phyloP scores from a whole-genome alignment of 2,113 vertebrate species.

The Apodemus speciosus region DNA sequence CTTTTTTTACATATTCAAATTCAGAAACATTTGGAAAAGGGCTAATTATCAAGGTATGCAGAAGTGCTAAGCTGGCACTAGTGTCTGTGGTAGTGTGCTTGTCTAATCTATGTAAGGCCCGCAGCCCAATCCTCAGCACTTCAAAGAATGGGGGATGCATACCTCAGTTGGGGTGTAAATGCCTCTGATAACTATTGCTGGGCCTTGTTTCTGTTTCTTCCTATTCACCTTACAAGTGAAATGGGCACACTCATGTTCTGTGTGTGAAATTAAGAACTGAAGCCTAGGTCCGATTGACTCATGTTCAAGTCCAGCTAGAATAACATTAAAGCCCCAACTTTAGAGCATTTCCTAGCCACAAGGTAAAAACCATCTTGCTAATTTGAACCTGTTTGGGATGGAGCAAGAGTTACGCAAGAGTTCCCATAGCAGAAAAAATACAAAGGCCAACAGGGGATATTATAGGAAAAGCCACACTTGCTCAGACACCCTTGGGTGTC shows the following conservation, averaged over 20 bases:
- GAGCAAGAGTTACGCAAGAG: background rate
- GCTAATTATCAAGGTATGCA: background rate
- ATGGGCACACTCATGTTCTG: background rate
- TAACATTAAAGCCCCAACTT: background rate
- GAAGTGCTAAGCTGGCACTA: background rate
- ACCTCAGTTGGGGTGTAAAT: background rate
- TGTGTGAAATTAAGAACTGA: background rate
- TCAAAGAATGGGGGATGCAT: background rate
- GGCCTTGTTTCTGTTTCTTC: conserved; percentile 18
- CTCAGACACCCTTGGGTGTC: background rate
- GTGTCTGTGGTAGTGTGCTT: background rate
- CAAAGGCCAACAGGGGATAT: background rate
- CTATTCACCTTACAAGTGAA: background rate
- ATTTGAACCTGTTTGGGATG: background rate
- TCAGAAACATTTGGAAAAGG: conserved; percentile 46
- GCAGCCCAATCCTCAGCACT: background rate
- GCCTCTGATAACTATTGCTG: background rate
- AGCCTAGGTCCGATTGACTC: background rate
- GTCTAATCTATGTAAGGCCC: background rate
- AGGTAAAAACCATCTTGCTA: background rate
- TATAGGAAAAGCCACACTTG: background rate
- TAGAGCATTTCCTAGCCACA: background rate
- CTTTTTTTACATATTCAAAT: background rate
- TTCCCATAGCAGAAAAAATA: conserved; percentile 7
- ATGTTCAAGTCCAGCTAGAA: background rate